phyloP scores from a whole-genome alignment of 2,797 vertebrate species.

The Lutra lutra region DNA sequence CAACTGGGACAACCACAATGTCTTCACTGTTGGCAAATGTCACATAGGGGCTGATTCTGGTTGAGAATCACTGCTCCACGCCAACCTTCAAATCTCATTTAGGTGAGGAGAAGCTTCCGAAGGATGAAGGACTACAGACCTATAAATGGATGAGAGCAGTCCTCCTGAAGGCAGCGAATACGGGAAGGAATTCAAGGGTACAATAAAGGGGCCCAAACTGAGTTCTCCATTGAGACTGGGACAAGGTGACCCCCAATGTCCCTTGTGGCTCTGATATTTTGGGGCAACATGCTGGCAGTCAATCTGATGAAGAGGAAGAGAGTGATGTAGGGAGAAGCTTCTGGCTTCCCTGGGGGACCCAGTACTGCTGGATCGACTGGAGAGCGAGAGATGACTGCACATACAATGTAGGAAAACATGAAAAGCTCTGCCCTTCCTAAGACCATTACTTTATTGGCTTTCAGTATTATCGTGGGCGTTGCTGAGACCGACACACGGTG shows the following conservation, averaged over 20 bases:
- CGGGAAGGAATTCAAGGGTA: not conserved
- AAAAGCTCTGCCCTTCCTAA: not conserved
- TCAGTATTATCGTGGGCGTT: rapidly evolving
- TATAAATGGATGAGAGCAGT: not conserved
- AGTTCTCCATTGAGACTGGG: not conserved
- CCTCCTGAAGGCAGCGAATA: not conserved
- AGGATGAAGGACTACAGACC: not conserved
- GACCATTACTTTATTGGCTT: not conserved
- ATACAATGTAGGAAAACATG: rapidly evolving
- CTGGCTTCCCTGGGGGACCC: rapidly evolving
- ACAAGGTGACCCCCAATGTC: not conserved
- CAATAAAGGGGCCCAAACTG: not conserved
- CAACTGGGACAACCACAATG: not conserved
- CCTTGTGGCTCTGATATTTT: not conserved
- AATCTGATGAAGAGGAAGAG: not conserved
- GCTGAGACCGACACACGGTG: not conserved
- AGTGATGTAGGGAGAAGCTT: not conserved
- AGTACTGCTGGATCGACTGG: not conserved
- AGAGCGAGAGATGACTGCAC: not conserved
- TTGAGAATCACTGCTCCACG: not conserved
- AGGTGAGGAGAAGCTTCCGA: not conserved
- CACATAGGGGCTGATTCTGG: not conserved
- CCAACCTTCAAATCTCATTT: not conserved
- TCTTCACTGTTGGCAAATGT: not conserved
- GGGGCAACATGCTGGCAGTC: not conserved